These are phyloP conservation scores for Charadrius vociferus DNA, from an alignment of 2,113 vertebrate species.

Conservation along the genomic window DNA sequence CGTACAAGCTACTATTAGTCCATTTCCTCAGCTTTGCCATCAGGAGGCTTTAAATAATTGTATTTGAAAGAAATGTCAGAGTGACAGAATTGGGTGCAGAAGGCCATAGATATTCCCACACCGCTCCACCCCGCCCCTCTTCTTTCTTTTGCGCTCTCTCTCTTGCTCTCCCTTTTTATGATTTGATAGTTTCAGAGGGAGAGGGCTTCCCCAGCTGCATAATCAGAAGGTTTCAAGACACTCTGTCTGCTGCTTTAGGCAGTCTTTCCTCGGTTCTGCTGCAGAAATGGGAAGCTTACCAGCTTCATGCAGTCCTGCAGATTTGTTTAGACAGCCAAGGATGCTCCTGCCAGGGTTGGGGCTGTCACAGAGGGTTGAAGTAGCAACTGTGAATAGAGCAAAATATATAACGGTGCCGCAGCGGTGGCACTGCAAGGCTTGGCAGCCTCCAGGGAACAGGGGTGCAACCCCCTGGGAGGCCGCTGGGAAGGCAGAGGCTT, in stretches of 20 bases:
- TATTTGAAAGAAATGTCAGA: slow-evolving; percentile 64
- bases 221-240: neutral
- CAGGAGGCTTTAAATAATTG: slow-evolving; percentile 66
- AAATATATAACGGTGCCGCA: accelerated
- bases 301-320: neutral
- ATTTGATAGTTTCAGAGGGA: slow-evolving; percentile 26
- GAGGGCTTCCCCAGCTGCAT: neutral
- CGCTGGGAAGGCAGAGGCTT: neutral
- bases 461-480: neutral
- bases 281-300: neutral
- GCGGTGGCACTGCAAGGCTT: neutral
- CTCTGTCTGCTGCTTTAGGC: neutral
- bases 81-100: slow-evolving; percentile 40
- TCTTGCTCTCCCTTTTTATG: neutral
- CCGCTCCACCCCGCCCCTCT: neutral
- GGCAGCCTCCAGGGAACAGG: neutral
- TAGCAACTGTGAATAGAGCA: neutral
- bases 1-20: slow-evolving; percentile 44
- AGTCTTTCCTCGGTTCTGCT: neutral
- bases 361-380: neutral
- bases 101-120: slow-evolving; percentile 11
- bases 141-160: neutral
- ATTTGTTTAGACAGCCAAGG: neutral
- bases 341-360: neutral
- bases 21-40: slow-evolving; percentile 61